Evolutionary conservation across 2,113 vertebrate species (phyloP), one percentile per base, ranked within the genome.

Genomic region (Bambusicola thoracicus): DNA sequence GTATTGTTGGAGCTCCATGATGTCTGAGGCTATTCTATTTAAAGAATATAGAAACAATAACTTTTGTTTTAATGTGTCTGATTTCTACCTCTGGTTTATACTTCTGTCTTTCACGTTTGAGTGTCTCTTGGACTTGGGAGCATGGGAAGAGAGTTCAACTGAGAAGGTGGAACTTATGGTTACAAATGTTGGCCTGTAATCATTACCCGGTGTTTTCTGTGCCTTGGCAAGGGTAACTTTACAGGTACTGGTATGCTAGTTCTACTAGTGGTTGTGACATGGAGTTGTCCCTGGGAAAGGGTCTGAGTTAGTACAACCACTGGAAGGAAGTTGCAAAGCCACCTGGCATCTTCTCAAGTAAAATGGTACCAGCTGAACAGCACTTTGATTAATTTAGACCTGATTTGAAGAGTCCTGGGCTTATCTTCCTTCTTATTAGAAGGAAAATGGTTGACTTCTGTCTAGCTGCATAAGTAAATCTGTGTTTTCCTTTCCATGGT

Each of bases 11-110:
- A 84, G 81, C 11, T 79, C 77, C 85, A 62, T 93, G 89, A 95
- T 5, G 12, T 74, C 38, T 91, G 81, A 27, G 69, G 77, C 58
- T 48, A 68, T 76, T 81, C 83, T 94, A 66, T 93, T 94, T 94
- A 94, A 93, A 90, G 83, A 89, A 84, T 68, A 92, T 89, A 84
- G 43, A 69, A 94, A 87, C 66, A 90, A 55, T 88, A 85, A 79
- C 69, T 65, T 91, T 8, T 30, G 56, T 62, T 89, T 87, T 92
- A 22, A 65, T 17, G 25, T 69, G 80, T 74, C 80, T 70, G 69
- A 63, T 81, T 96, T 90, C 55, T 94, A 32, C 82, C 18, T 90
- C 51, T 0, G 2, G 25, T 63, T 88, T 90, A 55, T 61, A 38
- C 48, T 69, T 17, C 34, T 73, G 41, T 75, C 38, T 43, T 72